Evolutionary conservation across 1,140 invertebrate genomes (phyloP).

Genomic region (Zaprionus ghesquierei): DNA sequence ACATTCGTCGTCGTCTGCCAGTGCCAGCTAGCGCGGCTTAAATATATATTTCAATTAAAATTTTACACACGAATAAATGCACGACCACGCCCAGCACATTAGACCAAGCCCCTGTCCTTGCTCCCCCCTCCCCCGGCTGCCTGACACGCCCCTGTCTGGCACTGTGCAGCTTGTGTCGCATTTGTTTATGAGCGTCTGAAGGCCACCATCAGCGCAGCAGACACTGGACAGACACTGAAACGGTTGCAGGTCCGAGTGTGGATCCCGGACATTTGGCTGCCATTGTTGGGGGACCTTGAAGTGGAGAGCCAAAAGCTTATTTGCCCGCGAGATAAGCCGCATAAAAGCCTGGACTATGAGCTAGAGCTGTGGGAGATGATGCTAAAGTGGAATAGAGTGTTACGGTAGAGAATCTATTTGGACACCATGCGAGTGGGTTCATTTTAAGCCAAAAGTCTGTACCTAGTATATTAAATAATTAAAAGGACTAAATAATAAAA

Average conservation of each 20-base stretch:
- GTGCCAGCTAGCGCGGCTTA: slow-evolving; percentile 43
- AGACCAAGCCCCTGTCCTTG: slow-evolving; percentile 23
- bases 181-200: slow-evolving; percentile 75
- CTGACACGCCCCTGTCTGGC: slow-evolving; percentile 22
- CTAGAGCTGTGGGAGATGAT: neutral
- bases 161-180: slow-evolving; percentile 52
- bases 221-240: neutral
- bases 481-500: no score
- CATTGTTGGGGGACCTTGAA: neutral
- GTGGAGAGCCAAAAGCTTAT: neutral
- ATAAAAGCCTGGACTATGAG: neutral
- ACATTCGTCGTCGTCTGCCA: slow-evolving; percentile 44
- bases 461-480: no score
- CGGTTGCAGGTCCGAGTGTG: neutral
- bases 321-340: neutral
- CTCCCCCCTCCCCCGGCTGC: neutral
- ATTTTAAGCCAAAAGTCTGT: no score
- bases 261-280: neutral
- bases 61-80: slow-evolving; percentile 78
- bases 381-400: neutral
- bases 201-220: slow-evolving; percentile 55
- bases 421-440: no score
- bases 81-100: slow-evolving; percentile 72
- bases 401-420: no score
- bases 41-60: slow-evolving; percentile 79